These are phyloP conservation scores for Dicaeum eximium DNA, from an alignment of 2,113 vertebrate species.

Conservation along the genomic window DNA sequence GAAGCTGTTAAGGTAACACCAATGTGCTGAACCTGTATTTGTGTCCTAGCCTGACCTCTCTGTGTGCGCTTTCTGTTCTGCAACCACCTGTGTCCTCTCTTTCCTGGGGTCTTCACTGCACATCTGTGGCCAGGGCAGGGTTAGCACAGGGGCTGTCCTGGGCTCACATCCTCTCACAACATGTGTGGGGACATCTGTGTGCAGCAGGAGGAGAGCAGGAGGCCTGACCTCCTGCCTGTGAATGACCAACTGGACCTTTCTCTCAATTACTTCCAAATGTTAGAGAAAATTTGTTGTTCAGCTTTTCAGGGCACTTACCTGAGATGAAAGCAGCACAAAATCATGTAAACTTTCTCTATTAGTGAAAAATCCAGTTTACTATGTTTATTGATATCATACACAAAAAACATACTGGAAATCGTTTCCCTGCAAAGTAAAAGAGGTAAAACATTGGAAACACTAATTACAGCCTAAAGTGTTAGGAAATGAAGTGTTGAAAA, in stretches of 20 bases:
- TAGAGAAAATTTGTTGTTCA: not conserved
- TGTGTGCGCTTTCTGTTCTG: not conserved
- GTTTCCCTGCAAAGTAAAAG: not conserved
- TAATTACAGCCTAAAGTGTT: not conserved
- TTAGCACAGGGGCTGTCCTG: not conserved
- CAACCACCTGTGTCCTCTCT: not conserved
- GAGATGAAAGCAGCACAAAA: not conserved
- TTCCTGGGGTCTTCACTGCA: not conserved
- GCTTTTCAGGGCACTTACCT: not conserved
- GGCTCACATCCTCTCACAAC: not conserved
- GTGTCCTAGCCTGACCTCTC: not conserved
- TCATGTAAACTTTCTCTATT: not conserved
- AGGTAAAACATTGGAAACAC: not conserved
- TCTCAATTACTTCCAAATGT: not conserved
- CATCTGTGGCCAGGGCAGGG: fast-evolving
- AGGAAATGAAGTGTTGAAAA: not conserved
- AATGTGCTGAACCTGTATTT: fast-evolving
- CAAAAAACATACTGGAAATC: not conserved
- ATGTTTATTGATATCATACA: not conserved
- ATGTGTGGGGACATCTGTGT: fast-evolving
- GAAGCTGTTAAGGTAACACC: not conserved
- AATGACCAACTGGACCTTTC: not conserved
- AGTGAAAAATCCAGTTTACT: not conserved
- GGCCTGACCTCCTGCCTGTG: not conserved
- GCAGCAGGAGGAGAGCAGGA: not conserved